A percentile compares a stretch with the other conserved stretches of the same genome.
These are phyloP conservation scores for Seladonia tumulorum DNA, from an alignment of 2,888 invertebrate genomes.

Conservation along the genomic window DNA sequence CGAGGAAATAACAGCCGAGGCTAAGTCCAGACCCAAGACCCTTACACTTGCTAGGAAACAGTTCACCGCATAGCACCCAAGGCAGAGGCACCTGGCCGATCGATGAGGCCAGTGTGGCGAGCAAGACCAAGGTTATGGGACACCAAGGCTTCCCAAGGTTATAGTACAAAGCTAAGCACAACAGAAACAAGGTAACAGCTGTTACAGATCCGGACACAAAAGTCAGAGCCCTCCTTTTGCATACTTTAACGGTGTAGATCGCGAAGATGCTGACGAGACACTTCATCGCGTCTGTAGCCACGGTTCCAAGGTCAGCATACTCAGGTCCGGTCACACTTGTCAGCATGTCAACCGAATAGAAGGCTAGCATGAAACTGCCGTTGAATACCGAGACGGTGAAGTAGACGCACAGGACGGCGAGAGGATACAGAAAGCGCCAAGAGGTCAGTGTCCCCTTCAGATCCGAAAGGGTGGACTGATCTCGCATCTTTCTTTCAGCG, in stretches of 20 bases:
- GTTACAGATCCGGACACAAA: constrained; percentile 87
- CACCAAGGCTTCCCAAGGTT: constrained; percentile 85
- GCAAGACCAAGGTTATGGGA: constrained; percentile 85
- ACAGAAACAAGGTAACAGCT: constrained; percentile 86
- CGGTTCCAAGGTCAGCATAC: background rate
- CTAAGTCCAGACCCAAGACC: constrained; percentile 89
- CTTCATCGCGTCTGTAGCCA: background rate
- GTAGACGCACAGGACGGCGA: constrained; percentile 87
- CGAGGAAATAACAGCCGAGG: constrained; percentile 87
- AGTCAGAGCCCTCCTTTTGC: background rate
- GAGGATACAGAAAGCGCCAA: constrained; percentile 85
- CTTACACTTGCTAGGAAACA: constrained; percentile 86
- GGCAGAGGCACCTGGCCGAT: constrained; percentile 89
- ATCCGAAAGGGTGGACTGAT: too few species aligned
- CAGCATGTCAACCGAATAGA: constrained; percentile 80
- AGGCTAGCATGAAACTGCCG: constrained; percentile 90
- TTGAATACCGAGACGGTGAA: constrained; percentile 89
- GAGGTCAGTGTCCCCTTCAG: constrained; percentile 20
- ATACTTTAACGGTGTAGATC: background rate
- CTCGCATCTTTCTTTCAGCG: too few species aligned
- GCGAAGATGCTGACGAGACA: background rate
- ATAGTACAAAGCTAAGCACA: constrained; percentile 85
- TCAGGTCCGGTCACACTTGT: background rate
- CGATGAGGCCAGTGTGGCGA: constrained; percentile 87
- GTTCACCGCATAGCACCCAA: constrained; percentile 91